Conservation (phyloP, 2,113 vertebrate genomes). For the Tringa solitaria region DNA sequence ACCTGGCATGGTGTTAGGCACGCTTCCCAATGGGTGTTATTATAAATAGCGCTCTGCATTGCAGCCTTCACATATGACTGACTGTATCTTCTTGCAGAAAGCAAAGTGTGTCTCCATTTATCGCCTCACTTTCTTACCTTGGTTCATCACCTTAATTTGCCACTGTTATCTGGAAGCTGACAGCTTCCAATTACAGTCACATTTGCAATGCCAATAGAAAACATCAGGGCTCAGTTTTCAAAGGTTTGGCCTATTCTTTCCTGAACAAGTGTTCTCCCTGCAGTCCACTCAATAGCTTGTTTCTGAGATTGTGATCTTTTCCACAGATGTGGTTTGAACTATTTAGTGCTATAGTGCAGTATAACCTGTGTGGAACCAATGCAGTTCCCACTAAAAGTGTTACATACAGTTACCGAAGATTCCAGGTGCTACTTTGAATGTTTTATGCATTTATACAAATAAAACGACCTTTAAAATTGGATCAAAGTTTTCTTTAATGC, state of each 20-base stretch:
- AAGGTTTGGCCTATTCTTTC: conserved; percentile 3
- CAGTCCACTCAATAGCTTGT: background rate
- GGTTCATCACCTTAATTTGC: conserved; percentile 41
- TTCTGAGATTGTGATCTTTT: background rate
- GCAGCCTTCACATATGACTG: background rate
- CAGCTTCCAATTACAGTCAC: conserved; percentile 36
- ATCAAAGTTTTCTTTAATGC: background rate
- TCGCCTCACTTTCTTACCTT: conserved; percentile 1
- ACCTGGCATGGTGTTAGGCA: background rate
- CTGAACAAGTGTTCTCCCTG: background rate
- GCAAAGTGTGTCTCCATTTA: conserved; percentile 34
- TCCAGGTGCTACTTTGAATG: background rate
- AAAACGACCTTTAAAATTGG: background rate
- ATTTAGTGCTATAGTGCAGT: background rate
- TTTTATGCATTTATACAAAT: background rate
- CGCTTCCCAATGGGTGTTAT: background rate
- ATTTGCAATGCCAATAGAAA: conserved; percentile 19
- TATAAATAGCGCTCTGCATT: conserved; percentile 38
- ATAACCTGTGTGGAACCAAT: background rate
- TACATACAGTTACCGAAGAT: background rate
- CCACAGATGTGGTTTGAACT: background rate
- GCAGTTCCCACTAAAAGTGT: background rate
- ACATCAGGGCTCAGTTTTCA: background rate
- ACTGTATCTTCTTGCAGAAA: background rate
- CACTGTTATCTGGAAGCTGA: conserved; percentile 11